Base-by-base conservation (phyloP, 2,888 invertebrate species). In the Lithophane socia region DNA sequence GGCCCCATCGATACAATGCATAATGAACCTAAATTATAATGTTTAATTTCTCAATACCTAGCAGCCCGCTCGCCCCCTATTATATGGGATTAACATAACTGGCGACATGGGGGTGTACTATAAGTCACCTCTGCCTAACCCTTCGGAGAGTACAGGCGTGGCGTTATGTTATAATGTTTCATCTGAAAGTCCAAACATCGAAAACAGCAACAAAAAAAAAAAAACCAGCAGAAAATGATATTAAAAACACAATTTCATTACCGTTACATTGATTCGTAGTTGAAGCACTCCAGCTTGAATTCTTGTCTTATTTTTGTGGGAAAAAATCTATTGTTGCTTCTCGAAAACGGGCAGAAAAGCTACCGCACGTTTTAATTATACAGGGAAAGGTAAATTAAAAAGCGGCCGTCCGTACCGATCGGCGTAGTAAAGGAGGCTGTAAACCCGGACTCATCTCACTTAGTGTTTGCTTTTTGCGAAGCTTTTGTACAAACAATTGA, bases 361-460 rank as follows among this genome's bases (percentile, higher is more conserved):
- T 90, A 91, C 92, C 92, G 90, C 93, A 92, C 94, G 89, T 95
- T 95, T 96, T 95, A 95, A 96, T 95, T 95, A 94, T 93, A 94
- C 93, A 93, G 93, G 92, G 93, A 91, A 93, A 93, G 95, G 94
- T 94, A 95, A 95, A 96, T 96, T 96, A 95, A 96, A 96, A 96
- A 94, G 94, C 94, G 93, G 88, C 93, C 93, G 92, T 84, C 93
- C 94, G 92, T 92, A 91, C 90, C 91, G 92, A 94, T 93, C 91
- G 93, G 89, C 88, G 89, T 90, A 86, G 88, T 91, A 90, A 93
- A 92, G 90, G 91, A 92, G 91, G 89, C 91, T 91, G 90, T 83
- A 88, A 87, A 89, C 88, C 87, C 79, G 90, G 89, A 87, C 89
- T 92, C 92, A 91, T 92, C 92, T 91, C 91, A 90, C 86, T 84